phyloP scores from a whole-genome alignment of 2,797 vertebrate species.

The Dermochelys coriacea region DNA sequence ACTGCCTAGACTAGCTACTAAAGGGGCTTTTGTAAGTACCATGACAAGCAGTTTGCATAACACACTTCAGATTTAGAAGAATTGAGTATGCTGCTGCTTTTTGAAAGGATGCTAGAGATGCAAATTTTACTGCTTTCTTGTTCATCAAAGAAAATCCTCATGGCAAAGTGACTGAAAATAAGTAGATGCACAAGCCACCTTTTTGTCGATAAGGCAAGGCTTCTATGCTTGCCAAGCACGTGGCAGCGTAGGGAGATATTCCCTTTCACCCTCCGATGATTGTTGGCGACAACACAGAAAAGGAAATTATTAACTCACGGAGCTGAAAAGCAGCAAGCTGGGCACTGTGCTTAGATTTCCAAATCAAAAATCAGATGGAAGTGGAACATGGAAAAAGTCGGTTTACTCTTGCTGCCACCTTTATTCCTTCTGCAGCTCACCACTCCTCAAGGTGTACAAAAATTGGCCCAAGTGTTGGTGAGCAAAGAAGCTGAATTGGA shows the following conservation, averaged over 20 bases:
- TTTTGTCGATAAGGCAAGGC: constrained; percentile 5
- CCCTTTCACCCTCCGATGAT: neutral
- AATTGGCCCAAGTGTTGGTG: constrained; percentile 9
- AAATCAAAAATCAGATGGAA: constrained; percentile 22
- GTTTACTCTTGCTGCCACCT: neutral
- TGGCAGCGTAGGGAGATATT: neutral
- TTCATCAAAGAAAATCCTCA: neutral
- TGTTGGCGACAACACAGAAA: constrained; percentile 43
- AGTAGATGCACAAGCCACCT: neutral
- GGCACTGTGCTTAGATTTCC: constrained; percentile 18
- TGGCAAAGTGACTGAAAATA: neutral
- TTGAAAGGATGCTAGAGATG: neutral
- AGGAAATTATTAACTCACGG: constrained; percentile 12
- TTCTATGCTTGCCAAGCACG: constrained; percentile 6
- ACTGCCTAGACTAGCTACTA: neutral
- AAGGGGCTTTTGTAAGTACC: neutral
- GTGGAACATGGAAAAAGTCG: constrained; percentile 1
- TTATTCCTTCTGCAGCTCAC: constrained; percentile 33
- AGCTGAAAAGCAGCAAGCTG: neutral
- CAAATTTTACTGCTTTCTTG: neutral
- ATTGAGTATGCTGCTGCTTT: neutral
- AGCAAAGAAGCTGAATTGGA: constrained; percentile 33
- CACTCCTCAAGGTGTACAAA: constrained; percentile 19
- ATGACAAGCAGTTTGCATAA: constrained; percentile 25
- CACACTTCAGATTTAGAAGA: neutral